phyloP scores from a whole-genome alignment of 2,888 invertebrate genomes.

The Philopedon plagiatum region DNA sequence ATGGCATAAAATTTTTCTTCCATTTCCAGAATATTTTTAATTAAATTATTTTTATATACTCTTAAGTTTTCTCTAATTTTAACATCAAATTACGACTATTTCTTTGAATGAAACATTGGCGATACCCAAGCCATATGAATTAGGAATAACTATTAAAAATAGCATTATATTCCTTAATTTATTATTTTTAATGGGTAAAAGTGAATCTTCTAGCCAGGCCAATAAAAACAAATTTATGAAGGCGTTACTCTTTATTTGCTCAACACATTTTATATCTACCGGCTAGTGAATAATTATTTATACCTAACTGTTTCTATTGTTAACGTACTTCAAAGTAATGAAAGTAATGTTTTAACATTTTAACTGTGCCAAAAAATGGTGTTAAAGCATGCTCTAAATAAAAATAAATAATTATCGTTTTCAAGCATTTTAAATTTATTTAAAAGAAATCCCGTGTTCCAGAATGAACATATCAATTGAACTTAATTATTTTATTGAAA shows the following conservation, averaged over 20 bases:
- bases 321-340: constrained; percentile 3
- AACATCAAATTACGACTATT: no score
- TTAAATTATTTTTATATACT: no score
- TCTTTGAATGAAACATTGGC: no score
- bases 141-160: not conserved
- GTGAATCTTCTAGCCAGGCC: not conserved
- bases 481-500: not conserved
- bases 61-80: no score
- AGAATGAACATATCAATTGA: not conserved
- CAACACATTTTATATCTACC: constrained; percentile 26
- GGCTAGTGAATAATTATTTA: constrained; percentile 31
- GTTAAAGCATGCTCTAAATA: constrained; percentile 4
- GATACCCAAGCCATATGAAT: no score
- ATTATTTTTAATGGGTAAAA: constrained; percentile 20
- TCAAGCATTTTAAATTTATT: not conserved
- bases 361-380: constrained; percentile 7
- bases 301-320: constrained; percentile 40
- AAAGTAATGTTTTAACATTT: not conserved
- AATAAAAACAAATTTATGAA: constrained; percentile 18
- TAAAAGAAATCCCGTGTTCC: not conserved
- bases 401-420: not conserved
- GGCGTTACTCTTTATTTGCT: constrained; percentile 24
- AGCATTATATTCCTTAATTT: not conserved
- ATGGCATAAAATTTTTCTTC: no score
- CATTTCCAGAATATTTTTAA: no score